Base-by-base conservation (phyloP, 2,113 vertebrate species). In the Coptodon bakossiorum region DNA sequence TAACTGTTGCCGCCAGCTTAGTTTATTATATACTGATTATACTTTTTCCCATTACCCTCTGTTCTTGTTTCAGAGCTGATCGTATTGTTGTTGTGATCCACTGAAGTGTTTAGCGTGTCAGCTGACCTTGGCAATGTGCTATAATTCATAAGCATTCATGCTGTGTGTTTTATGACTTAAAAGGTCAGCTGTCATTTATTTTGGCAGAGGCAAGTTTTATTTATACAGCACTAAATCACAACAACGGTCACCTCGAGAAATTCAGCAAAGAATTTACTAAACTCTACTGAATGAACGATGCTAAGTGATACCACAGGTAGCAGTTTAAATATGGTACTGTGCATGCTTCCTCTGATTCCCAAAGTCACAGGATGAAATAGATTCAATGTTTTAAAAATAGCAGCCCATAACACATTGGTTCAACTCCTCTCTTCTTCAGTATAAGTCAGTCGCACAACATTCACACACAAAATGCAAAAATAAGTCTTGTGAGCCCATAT, bases 171-270 rank as follows among this genome's bases (percentile, higher is more conserved):
- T 45, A 81, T 6, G 27, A 7, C 16, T 34, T 50, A 31, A 86
- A 73, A 89, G 89, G 66, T 82, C 83, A 82, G 54, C 63, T 86
- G 81, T 80, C 86, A 86, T 79, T 66, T 80, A 84, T 31, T 36
- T 7, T 31, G 19, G 36, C 29, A 43, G 22, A 50, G 19, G 34
- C 12, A 80, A 78, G 27, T 68, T 68, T 22, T 40, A 68, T 14
- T 68, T 14, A 22, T 40, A 68, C 7, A 8, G 63, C 63, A 40
- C 11, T 0, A 22, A 68, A 40, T 68, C 34, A 40, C 63, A 40
- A 22, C 63, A 68, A 68, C 1, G 4, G 63, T 14, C 63, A 38
- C 34, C 34, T 66, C 6, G 40, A 68, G 36, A 66, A 66, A 40
- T 5, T 10, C 7, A 12, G 31, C 38, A 43, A 43, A 80, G n/a